Percentiles rank a stretch among this genome's conserved stretches.
Evolutionary conservation across 2,888 invertebrate genomes (phyloP).

Genomic region (Serripes groenlandicus): DNA sequence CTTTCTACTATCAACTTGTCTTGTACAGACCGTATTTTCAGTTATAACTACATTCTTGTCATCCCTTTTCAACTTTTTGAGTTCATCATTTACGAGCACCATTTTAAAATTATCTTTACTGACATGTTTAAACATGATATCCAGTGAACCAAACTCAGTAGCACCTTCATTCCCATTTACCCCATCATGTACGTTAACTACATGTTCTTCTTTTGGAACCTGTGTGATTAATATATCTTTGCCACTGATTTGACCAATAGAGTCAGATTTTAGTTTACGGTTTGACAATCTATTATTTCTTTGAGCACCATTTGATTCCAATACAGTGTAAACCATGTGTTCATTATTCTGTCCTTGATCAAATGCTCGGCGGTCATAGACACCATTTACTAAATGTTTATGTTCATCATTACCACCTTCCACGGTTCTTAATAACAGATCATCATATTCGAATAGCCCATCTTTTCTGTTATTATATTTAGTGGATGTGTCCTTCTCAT

Average conservation of each 20-base stretch:
- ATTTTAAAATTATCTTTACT: slow-evolving; percentile 71
- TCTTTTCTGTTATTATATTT: background rate
- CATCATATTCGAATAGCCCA: slow-evolving; percentile 1
- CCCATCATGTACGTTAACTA: background rate
- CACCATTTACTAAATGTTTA: background rate
- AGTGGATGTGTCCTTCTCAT: background rate
- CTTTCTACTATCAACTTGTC: background rate
- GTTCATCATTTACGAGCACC: slow-evolving; percentile 69
- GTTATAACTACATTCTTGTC: slow-evolving; percentile 3
- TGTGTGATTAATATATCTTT: background rate
- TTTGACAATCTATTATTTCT: background rate
- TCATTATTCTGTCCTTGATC: no score
- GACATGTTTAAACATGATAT: slow-evolving; percentile 72
- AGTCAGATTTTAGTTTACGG: background rate
- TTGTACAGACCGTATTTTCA: background rate
- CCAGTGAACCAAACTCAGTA: slow-evolving; percentile 61
- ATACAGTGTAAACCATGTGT: slow-evolving; percentile 19
- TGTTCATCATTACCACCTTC: background rate
- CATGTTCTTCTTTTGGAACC: background rate
- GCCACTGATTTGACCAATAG: background rate
- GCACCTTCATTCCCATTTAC: background rate
- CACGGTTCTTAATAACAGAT: background rate
- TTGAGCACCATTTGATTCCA: background rate
- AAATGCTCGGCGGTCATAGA: no score
- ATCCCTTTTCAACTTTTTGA: slow-evolving; percentile 30